Evolutionary conservation across 2,888 invertebrate genomes (phyloP).

Genomic region (Myopa tessellatipennis): DNA sequence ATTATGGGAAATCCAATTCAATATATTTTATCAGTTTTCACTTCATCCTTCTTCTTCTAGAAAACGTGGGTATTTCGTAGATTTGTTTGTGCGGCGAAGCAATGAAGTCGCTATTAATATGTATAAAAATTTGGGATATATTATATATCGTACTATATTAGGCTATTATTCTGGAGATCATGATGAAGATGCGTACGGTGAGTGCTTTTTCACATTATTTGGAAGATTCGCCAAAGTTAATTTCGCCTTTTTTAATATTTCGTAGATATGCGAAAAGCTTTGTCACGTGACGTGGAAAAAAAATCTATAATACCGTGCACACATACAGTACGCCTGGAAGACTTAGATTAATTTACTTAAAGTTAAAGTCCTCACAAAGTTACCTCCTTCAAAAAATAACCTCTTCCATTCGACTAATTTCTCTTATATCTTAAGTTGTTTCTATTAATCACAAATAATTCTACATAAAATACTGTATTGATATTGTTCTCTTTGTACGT

Average conservation of each 20-base stretch:
- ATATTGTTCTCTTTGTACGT: neutral
- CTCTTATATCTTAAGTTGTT: constrained; percentile 10
- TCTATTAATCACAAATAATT: constrained; percentile 21
- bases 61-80: constrained; percentile 96
- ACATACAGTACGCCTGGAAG: constrained; percentile 93
- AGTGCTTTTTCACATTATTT: constrained; percentile 46
- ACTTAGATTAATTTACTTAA: constrained; percentile 49
- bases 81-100: constrained; percentile 97
- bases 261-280: constrained; percentile 98
- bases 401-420: constrained; percentile 4
- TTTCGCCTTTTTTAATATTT: constrained; percentile 28
- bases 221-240: neutral
- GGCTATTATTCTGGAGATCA: constrained; percentile 99
- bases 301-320: constrained; percentile 92
- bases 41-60: constrained; percentile 71
- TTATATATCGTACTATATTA: constrained; percentile 93
- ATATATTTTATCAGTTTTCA: neutral
- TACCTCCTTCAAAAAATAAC: neutral
- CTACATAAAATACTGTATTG: neutral
- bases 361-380: constrained; percentile 42
- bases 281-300: constrained; percentile 90
- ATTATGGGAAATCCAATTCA: neutral
- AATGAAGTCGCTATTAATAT: constrained; percentile 97
- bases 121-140: constrained; percentile 96
- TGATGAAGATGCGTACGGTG: constrained; percentile 99